Evolutionary conservation across 2,888 invertebrate genomes (phyloP).

Genomic region (Muschampia plurimacula): DNA sequence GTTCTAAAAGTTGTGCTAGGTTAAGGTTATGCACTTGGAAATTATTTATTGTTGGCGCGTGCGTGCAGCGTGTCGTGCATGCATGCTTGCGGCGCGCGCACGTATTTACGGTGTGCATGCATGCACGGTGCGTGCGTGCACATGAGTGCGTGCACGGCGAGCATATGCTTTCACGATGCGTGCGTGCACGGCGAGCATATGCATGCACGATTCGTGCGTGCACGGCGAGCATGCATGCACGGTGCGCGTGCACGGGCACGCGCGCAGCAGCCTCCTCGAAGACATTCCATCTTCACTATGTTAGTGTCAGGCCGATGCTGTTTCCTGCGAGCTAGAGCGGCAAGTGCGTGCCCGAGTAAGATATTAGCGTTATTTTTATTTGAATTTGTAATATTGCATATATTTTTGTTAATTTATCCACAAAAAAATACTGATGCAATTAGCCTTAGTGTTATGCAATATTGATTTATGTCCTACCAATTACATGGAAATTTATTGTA

Average conservation of each 20-base stretch:
- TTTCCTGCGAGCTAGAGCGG: constrained; percentile 59
- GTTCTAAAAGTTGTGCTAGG: constrained; percentile 80
- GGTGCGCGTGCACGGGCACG: constrained; percentile 18
- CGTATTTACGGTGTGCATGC: not conserved
- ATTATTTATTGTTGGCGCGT: constrained; percentile 64
- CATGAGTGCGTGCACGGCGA: not conserved
- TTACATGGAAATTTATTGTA: constrained; percentile 86
- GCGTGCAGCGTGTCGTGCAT: constrained; percentile 46
- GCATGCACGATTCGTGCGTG: not conserved
- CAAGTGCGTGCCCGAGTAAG: constrained; percentile 82
- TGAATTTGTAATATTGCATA: constrained; percentile 85
- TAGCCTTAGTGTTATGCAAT: constrained; percentile 86
- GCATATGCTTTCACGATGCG: constrained; percentile 19
- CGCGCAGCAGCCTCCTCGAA: constrained; percentile 55
- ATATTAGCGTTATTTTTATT: constrained; percentile 85
- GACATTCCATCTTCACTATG: constrained; percentile 73
- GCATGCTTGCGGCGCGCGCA: constrained; percentile 18
- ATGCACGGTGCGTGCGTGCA: constrained; percentile 11
- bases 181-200: constrained; percentile 46
- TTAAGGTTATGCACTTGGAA: constrained; percentile 76
- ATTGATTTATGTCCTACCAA: constrained; percentile 85
- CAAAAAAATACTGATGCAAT: constrained; percentile 83
- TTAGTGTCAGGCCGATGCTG: constrained; percentile 56
- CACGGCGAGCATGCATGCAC: not conserved
- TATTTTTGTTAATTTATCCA: constrained; percentile 84